Conservation (phyloP, 2,113 vertebrate species). For the Fukomys damarensis region DNA sequence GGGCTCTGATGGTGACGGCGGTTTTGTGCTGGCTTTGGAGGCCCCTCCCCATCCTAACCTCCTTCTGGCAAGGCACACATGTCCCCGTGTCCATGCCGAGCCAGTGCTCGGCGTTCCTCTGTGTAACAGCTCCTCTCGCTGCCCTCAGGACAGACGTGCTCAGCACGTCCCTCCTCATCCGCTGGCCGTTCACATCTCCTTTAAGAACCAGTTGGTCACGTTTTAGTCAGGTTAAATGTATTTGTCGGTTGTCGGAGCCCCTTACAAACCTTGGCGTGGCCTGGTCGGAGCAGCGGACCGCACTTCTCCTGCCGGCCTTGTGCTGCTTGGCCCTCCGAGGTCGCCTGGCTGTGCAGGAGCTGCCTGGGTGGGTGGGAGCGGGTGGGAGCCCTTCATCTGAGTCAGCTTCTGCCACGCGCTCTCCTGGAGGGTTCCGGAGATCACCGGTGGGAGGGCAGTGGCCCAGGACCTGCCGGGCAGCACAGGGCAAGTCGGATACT, state of each 20-base stretch:
- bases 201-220: neutral
- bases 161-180: neutral
- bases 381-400: neutral
- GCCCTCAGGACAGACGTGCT: neutral
- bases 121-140: neutral
- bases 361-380: neutral
- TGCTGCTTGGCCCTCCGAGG: too few species aligned
- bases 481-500: neutral
- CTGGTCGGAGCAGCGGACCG: too few species aligned
- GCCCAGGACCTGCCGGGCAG: too few species aligned
- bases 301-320: neutral
- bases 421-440: neutral
- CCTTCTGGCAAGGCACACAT: neutral
- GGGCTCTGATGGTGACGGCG: fast-evolving
- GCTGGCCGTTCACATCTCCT: neutral
- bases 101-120: neutral
- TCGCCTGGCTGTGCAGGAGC: neutral
- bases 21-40: neutral
- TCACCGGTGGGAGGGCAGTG: neutral
- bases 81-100: too few species aligned
- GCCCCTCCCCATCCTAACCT: neutral
- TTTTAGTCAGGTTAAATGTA: neutral
- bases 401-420: neutral
- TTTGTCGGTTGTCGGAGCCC: neutral
- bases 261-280: neutral